Conservation (phyloP, 2,113 vertebrate genomes). For the Oncorhynchus nerka region DNA sequence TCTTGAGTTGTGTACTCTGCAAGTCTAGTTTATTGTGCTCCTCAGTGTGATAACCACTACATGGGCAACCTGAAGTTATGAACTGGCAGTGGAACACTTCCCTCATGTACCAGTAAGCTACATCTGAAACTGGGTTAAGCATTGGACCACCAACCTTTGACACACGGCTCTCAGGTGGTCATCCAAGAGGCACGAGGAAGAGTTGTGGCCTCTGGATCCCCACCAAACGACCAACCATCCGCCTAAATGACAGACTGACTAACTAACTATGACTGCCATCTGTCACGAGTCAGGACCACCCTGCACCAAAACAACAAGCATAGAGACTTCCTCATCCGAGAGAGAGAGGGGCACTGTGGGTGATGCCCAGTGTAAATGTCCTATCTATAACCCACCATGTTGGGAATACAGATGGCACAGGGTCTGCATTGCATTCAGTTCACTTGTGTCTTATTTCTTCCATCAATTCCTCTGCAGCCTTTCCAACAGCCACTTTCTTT, state of each 20-base stretch:
- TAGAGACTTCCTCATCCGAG: conserved; percentile 28
- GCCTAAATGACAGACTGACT: conserved; percentile 51
- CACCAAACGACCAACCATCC: conserved; percentile 9
- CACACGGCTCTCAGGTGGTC: conserved; percentile 21
- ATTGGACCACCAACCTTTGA: not conserved
- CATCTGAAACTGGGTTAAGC: too few species aligned
- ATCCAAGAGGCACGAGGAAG: conserved; percentile 19
- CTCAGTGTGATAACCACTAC: not conserved
- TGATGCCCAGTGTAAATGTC: conserved; percentile 50
- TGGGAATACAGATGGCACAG: conserved; percentile 62
- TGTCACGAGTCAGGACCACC: conserved; percentile 46
- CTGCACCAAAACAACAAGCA: conserved; percentile 17
- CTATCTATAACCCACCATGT: conserved; percentile 26
- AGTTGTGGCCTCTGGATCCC: conserved; percentile 8
- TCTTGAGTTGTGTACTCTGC: not conserved
- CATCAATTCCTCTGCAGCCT: conserved; percentile 36
- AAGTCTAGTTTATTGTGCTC: too few species aligned
- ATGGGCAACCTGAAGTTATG: too few species aligned
- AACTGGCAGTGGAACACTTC: too few species aligned
- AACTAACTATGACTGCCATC: conserved; percentile 62
- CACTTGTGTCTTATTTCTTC: conserved; percentile 37
- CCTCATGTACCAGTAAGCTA: too few species aligned
- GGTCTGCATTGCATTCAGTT: conserved; percentile 21
- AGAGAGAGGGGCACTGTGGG: conserved; percentile 29
- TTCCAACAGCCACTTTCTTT: conserved; percentile 46